A percentile compares a stretch with the other conserved stretches of the same genome.
Conservation (phyloP, 2,797 vertebrate species). For the Psittacula derbiana region DNA sequence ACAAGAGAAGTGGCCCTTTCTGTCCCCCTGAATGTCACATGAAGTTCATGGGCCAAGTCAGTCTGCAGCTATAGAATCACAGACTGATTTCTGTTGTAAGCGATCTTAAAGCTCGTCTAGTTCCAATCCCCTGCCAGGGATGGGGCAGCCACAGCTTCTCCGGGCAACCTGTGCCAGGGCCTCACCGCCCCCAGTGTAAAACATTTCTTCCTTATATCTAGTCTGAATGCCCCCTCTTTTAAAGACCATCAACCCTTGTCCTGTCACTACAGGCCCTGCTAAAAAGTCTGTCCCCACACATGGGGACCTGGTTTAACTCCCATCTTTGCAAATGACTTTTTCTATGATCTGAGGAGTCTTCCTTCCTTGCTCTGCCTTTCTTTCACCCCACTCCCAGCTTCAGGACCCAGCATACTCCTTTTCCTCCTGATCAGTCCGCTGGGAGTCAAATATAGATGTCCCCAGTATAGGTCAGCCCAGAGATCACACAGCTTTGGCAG, state of each 20-base stretch:
- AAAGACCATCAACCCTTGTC: not conserved
- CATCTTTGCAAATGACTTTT: not conserved
- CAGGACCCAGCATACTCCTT: not conserved
- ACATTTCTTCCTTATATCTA: not conserved
- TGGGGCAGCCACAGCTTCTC: not conserved
- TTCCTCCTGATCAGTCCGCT: fast-evolving
- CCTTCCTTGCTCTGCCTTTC: not conserved
- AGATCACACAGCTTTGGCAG: fast-evolving
- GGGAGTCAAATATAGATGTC: fast-evolving
- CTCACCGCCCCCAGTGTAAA: not conserved
- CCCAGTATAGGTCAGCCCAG: fast-evolving
- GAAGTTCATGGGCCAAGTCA: not conserved
- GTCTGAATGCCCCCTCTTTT: not conserved
- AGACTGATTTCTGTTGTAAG: not conserved
- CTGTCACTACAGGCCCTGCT: not conserved
- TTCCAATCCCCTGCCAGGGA: not conserved
- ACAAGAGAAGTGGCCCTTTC: not conserved
- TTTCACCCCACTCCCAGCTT: fast-evolving
- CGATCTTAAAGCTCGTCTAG: not conserved
- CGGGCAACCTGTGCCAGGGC: not conserved
- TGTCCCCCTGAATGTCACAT: not conserved
- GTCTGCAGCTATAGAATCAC: not conserved
- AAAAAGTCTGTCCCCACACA: not conserved
- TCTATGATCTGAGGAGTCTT: fast-evolving
- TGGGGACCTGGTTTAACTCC: not conserved